These are phyloP conservation scores for Prunella strophiata DNA, from an alignment of 2,797 vertebrate species.

Conservation along the genomic window DNA sequence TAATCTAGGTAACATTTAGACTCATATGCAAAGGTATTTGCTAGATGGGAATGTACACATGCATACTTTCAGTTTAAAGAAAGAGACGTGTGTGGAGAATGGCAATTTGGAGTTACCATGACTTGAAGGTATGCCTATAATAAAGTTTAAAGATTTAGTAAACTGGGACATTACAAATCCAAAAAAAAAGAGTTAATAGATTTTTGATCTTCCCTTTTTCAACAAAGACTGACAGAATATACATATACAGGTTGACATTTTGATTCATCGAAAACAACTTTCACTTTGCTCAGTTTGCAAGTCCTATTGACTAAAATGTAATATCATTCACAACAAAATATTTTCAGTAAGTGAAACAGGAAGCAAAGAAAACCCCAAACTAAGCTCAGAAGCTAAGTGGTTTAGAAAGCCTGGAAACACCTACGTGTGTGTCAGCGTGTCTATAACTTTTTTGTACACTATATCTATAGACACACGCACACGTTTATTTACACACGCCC, in stretches of 20 bases:
- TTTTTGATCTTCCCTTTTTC: slow-evolving; percentile 77
- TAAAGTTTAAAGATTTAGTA: slow-evolving; percentile 69
- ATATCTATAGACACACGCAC: slow-evolving; percentile 44
- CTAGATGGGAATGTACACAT: slow-evolving; percentile 62
- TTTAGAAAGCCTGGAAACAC: slow-evolving; percentile 71
- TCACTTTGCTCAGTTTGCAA: slow-evolving; percentile 72
- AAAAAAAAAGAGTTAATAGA: slow-evolving; percentile 64
- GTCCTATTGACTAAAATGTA: slow-evolving; percentile 74
- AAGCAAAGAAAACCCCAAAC: slow-evolving; percentile 76
- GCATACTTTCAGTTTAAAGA: slow-evolving; percentile 72
- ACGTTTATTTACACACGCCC: slow-evolving; percentile 6
- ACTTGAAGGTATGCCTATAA: slow-evolving; percentile 65
- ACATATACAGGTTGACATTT: slow-evolving; percentile 74
- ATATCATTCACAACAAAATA: slow-evolving; percentile 72
- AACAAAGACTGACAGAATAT: slow-evolving; percentile 74
- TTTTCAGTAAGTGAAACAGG: slow-evolving; percentile 74
- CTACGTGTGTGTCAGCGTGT: slow-evolving; percentile 54
- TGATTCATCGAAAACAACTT: slow-evolving; percentile 74
- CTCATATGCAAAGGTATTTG: slow-evolving; percentile 26
- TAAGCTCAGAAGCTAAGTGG: slow-evolving; percentile 78
- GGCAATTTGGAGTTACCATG: slow-evolving; percentile 59
- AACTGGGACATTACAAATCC: slow-evolving; percentile 70
- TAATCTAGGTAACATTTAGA: slow-evolving; percentile 47
- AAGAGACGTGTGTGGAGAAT: slow-evolving; percentile 63
- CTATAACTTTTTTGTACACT: slow-evolving; percentile 48